Evolutionary conservation across 1,140 invertebrate genomes (phyloP).

Genomic region (Epicauta chinensis): DNA sequence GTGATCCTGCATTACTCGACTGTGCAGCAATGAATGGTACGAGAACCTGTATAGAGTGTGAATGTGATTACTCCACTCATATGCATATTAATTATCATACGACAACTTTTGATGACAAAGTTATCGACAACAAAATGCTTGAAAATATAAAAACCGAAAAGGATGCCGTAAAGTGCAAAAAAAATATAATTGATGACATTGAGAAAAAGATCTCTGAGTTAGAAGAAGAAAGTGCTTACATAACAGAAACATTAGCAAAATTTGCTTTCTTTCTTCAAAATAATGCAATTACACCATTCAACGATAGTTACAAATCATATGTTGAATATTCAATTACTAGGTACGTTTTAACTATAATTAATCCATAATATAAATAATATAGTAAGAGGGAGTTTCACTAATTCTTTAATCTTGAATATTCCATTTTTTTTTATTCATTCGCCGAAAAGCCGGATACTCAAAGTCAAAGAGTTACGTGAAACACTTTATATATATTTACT

Average conservation of each 20-base stretch:
- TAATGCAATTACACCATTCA: slow-evolving; percentile 24
- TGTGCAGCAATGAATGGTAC: slow-evolving; percentile 25
- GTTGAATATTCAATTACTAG: slow-evolving; percentile 20
- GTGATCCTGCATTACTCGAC: slow-evolving; percentile 19
- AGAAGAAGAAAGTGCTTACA: slow-evolving; percentile 13
- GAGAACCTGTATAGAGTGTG: slow-evolving; percentile 20
- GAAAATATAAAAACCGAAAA: slow-evolving; percentile 15
- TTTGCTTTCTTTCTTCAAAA: slow-evolving; percentile 19
- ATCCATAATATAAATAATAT: no score
- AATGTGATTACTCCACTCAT: slow-evolving; percentile 21
- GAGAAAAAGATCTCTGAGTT: slow-evolving; percentile 4
- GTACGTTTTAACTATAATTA: neutral
- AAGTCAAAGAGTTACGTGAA: no score
- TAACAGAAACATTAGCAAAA: slow-evolving; percentile 16
- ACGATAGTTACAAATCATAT: slow-evolving; percentile 23
- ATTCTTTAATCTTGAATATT: no score
- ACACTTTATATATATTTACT: no score
- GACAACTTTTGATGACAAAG: slow-evolving; percentile 12
- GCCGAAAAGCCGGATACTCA: no score
- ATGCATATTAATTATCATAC: slow-evolving; percentile 27
- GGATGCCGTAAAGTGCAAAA: slow-evolving; percentile 4
- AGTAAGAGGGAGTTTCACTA: no score
- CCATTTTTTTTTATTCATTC: no score
- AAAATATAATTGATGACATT: slow-evolving; percentile 13
- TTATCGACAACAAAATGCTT: slow-evolving; percentile 8